Percentiles rank a stretch among this genome's conserved stretches.
Evolutionary conservation across 2,113 vertebrate species (phyloP).

Genomic region (Leucoraja erinaceus): DNA sequence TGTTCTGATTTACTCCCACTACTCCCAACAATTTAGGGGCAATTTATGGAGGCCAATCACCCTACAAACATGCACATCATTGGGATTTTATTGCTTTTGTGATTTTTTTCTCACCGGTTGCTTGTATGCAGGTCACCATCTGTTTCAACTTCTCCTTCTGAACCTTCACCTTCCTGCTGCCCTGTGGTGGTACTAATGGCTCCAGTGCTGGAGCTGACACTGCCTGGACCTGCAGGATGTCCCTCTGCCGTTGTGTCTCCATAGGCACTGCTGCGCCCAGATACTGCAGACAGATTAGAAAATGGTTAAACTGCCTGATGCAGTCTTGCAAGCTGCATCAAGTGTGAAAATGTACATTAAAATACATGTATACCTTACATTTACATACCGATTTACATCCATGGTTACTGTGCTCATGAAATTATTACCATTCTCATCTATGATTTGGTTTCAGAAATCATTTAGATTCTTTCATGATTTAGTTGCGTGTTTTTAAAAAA

Average conservation of each 20-base stretch:
- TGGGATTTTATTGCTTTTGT: too few species aligned
- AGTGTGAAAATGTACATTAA: background rate
- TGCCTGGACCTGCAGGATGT: slow-evolving; percentile 85
- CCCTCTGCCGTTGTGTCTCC: slow-evolving; percentile 85
- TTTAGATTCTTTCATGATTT: background rate
- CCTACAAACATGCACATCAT: too few species aligned
- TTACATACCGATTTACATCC: background rate
- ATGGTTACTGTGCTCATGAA: background rate
- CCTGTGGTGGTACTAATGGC: slow-evolving; percentile 93
- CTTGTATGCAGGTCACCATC: slow-evolving; percentile 90
- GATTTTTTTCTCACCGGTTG: slow-evolving; percentile 67
- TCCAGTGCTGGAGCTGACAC: slow-evolving; percentile 91
- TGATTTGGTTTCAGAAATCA: background rate
- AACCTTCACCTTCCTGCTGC: slow-evolving; percentile 92
- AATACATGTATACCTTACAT: background rate
- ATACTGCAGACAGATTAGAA: slow-evolving; percentile 60
- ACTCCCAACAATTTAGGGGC: too few species aligned
- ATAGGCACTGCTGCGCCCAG: slow-evolving; percentile 91
- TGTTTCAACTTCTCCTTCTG: slow-evolving; percentile 76
- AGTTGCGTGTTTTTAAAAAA: background rate
- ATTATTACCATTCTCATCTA: background rate
- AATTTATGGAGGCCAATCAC: too few species aligned
- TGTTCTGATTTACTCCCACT: too few species aligned
- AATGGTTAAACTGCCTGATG: background rate
- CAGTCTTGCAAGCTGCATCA: background rate